These are phyloP conservation scores for Eupsilia transversa DNA, from an alignment of 2,888 invertebrate genomes.

Conservation along the genomic window DNA sequence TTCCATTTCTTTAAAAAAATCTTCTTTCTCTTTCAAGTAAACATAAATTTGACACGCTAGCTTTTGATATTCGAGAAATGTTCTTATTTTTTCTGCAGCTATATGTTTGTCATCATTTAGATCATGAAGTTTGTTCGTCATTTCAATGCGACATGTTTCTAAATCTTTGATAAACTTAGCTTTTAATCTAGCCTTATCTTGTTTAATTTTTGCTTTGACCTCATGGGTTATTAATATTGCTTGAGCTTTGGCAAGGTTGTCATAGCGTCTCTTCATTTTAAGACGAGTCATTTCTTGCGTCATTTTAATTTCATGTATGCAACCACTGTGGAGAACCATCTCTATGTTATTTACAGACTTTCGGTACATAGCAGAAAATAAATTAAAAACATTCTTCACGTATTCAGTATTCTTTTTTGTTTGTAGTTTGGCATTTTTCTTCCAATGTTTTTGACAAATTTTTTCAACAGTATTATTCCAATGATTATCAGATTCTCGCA, in stretches of 20 bases:
- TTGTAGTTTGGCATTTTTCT: not conserved
- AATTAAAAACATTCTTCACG: conserved; percentile 73
- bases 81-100: conserved; percentile 12
- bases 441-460: not conserved
- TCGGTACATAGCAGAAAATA: conserved; percentile 77
- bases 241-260: conserved; percentile 76
- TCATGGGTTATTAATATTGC: conserved; percentile 76
- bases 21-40: conserved; percentile 82
- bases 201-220: conserved; percentile 73
- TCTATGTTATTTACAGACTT: conserved; percentile 79
- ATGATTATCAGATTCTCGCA: conserved; percentile 48
- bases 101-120: conserved; percentile 80
- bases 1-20: conserved; percentile 76
- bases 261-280: conserved; percentile 76
- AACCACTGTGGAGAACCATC: conserved; percentile 73
- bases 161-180: conserved; percentile 74
- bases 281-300: conserved; percentile 69
- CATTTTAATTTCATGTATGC: conserved; percentile 74
- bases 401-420: conserved; percentile 36
- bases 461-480: conserved; percentile 1
- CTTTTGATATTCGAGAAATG: conserved; percentile 77
- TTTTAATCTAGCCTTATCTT: conserved; percentile 76
- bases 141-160: conserved; percentile 67
- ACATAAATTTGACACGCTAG: conserved; percentile 85
- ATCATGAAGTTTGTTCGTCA: conserved; percentile 75